Evolutionary conservation across 2,113 vertebrate genomes (phyloP), one percentile per base, ranked within the genome.

Genomic region (Apodemus speciosus): DNA sequence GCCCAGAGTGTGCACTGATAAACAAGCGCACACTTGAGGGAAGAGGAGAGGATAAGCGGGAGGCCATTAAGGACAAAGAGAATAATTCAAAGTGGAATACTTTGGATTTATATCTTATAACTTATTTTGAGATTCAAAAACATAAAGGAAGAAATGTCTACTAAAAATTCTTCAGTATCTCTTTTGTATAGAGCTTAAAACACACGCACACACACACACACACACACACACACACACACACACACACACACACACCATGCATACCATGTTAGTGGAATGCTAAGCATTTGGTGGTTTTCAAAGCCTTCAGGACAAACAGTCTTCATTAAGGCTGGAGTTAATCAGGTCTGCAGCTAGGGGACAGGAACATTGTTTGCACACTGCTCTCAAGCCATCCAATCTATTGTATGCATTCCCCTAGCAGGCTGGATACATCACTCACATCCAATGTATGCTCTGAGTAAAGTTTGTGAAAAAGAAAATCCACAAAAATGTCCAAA

Each of bases 321-420:
- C 86, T 96, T 98, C 91, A 92, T 97, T 97, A 98, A 97, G 97
- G 76, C 83, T 95, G 14, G 8, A 88, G 96, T 98, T 97, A 98
- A 98, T 93, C 97, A 0, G 56, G 93, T 96, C 85, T 6, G 40
- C 88, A 95, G 95, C 94, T 23, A 85, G 14, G 96, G 98, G 95
- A 96, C 87, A 68, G 56, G 95, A 97, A 97, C 95, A 88, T 81
- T 92, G 94, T 97, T 95, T 97, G 6, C 94, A 76, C 43, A 97
- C 94, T 95, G 96, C 97, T 97, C 96, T 96, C 92, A 96, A 96
- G 92, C 96, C 96, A 97, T 95, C 71, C 97, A 96, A 97, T 97
- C 97, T 98, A 97, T 81, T 87, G 90, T 95, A 95, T 97, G 97
- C 38, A 1, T 85, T 97, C 96, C 94, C 96, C 69, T 9, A 96